A percentile compares a stretch with the other conserved stretches of the same genome.
Conservation (phyloP, 1,140 invertebrate species). For the Drosophila ananassae region DNA sequence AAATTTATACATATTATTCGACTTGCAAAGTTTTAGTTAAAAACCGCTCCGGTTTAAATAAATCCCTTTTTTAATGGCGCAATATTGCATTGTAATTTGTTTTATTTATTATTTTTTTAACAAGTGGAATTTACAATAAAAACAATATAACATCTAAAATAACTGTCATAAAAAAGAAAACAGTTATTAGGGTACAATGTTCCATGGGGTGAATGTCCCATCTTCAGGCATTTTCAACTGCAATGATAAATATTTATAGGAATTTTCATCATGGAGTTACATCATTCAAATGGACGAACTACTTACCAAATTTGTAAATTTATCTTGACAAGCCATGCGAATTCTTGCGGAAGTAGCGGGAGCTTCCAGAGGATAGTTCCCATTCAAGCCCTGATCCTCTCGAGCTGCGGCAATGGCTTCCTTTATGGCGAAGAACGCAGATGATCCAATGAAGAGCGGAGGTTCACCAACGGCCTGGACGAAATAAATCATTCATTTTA, state of each 20-base stretch:
- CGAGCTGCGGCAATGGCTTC: slow-evolving; percentile 94
- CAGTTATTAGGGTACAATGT: slow-evolving; percentile 85
- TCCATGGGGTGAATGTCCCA: slow-evolving; percentile 86
- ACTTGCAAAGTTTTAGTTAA: too few relatives aligned
- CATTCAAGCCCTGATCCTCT: slow-evolving; percentile 87
- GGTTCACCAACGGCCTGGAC: slow-evolving; percentile 95
- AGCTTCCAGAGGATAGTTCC: slow-evolving; percentile 90
- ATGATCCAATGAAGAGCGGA: slow-evolving; percentile 94
- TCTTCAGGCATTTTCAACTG: slow-evolving; percentile 69
- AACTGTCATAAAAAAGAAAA: background rate
- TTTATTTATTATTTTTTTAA: too few relatives aligned
- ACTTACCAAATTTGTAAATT: slow-evolving; percentile 91
- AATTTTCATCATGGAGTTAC: slow-evolving; percentile 62
- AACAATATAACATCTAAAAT: background rate
- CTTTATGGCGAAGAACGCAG: slow-evolving; percentile 95
- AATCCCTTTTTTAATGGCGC: too few relatives aligned
- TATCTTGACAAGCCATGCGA: slow-evolving; percentile 94
- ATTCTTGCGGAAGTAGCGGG: slow-evolving; percentile 95
- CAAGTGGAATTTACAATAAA: background rate
- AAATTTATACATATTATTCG: too few relatives aligned
- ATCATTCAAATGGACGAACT: background rate
- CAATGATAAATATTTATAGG: too few relatives aligned
- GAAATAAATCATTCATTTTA: background rate
- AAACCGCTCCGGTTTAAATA: too few relatives aligned
- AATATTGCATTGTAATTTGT: too few relatives aligned